A percentile compares a stretch with the other conserved stretches of the same genome.
Evolutionary conservation across 2,888 invertebrate genomes (phyloP).

Genomic region (Biston stratarius): DNA sequence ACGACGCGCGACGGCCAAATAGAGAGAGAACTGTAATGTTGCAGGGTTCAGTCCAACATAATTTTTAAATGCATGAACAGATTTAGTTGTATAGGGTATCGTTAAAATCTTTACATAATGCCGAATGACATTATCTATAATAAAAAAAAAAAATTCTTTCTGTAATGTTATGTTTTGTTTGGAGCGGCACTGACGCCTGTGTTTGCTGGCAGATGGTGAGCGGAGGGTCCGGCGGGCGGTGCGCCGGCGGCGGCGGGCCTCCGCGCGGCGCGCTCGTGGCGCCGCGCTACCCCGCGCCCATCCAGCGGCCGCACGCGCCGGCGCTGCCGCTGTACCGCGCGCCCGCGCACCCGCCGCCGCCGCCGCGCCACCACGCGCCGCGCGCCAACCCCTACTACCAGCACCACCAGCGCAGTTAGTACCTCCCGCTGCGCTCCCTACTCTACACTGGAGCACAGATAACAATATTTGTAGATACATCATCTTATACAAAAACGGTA

Average conservation of each 20-base stretch:
- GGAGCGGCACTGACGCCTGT: slow-evolving; percentile 7
- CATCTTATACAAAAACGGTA: too few species aligned
- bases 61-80: too few species aligned
- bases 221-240: slow-evolving; percentile 72
- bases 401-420: slow-evolving; percentile 82
- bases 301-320: slow-evolving; percentile 84
- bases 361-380: slow-evolving; percentile 56
- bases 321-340: slow-evolving; percentile 68
- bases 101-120: too few species aligned
- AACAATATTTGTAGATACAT: too few species aligned
- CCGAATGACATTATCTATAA: too few species aligned
- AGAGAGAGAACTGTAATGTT: too few species aligned
- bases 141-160: too few species aligned
- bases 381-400: slow-evolving; percentile 76
- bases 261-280: slow-evolving; percentile 49
- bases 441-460: too few species aligned
- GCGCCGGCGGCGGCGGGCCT: slow-evolving; percentile 54
- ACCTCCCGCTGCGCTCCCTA: slow-evolving; percentile 31
- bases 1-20: too few species aligned
- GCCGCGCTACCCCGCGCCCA: slow-evolving; percentile 85
- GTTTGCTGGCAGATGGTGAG: slow-evolving; percentile 66
- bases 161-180: too few species aligned
- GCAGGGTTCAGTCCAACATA: too few species aligned
- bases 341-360: slow-evolving; percentile 51
- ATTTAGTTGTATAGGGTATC: too few species aligned